Conservation (phyloP, 2,797 vertebrate genomes). For the Amblyopsis hoosieri region DNA sequence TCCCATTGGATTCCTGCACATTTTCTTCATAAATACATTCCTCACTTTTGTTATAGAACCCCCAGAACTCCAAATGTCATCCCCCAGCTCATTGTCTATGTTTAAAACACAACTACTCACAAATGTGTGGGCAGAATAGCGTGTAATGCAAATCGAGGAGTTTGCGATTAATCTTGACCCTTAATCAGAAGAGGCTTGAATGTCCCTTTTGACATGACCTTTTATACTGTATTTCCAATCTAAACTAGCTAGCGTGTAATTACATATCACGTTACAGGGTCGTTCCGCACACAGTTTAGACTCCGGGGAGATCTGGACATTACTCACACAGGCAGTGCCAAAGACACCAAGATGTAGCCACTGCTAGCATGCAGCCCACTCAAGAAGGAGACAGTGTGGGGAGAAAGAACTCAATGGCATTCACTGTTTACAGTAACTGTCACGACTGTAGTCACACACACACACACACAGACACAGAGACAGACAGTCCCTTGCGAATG, state of each 20-base stretch:
- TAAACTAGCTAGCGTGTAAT: conserved; percentile 11
- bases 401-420: conserved; percentile 52
- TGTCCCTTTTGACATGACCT: conserved; percentile 1
- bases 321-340: conserved; percentile 37
- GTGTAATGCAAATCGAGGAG: too few relatives aligned
- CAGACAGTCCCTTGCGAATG: conserved; percentile 30
- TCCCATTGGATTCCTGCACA: too few relatives aligned
- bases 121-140: too few relatives aligned
- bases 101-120: too few relatives aligned
- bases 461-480: neutral
- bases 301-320: conserved; percentile 25
- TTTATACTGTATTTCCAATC: conserved; percentile 21
- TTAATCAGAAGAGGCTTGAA: neutral
- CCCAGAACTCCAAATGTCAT: too few relatives aligned
- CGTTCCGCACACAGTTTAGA: conserved; percentile 10
- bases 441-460: conserved; percentile 40
- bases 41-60: too few relatives aligned
- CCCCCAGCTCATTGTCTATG: too few relatives aligned
- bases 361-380: conserved; percentile 31
- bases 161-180: too few relatives aligned
- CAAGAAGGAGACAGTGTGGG: conserved; percentile 39
- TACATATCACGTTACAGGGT: conserved; percentile 16
- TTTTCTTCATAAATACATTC: too few relatives aligned
- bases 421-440: conserved; percentile 68
- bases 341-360: conserved; percentile 47